Evolutionary conservation across 2,113 vertebrate species (phyloP).

Genomic region (Suncus etruscus): DNA sequence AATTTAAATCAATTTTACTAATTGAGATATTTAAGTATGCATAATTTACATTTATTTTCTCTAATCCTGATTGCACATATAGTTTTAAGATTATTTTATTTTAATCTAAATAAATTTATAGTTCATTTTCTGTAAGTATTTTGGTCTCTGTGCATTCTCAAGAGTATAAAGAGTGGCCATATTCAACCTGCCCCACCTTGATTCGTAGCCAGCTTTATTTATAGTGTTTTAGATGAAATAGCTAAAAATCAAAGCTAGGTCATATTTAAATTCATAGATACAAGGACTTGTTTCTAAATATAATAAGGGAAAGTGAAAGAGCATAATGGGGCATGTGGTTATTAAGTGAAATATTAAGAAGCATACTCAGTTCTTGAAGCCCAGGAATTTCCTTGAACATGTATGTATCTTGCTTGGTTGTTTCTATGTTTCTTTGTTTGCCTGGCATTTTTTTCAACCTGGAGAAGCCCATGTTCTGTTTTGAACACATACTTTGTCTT

Average conservation of each 20-base stretch:
- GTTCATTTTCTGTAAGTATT: background rate
- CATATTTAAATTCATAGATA: background rate
- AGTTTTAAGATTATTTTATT: background rate
- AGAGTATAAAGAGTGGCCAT: constrained; percentile 21
- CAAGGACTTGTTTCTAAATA: background rate
- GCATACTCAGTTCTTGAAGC: too few relatives aligned
- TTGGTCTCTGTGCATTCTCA: background rate
- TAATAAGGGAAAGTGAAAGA: background rate
- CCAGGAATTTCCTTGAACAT: too few relatives aligned
- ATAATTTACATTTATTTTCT: background rate
- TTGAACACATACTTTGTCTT: too few relatives aligned
- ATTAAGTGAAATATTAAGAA: too few relatives aligned
- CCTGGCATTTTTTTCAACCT: too few relatives aligned
- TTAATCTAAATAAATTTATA: background rate
- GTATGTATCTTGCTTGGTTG: too few relatives aligned
- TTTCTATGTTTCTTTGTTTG: too few relatives aligned
- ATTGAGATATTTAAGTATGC: background rate
- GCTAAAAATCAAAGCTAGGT: background rate
- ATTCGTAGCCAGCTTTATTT: background rate
- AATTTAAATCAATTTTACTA: constrained; percentile 15
- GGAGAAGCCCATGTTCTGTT: too few relatives aligned
- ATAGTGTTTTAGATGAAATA: background rate
- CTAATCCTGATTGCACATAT: background rate
- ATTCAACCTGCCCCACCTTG: background rate
- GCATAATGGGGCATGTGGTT: background rate